Conservation (phyloP, 2,797 vertebrate genomes). For the Acomys russatus region DNA sequence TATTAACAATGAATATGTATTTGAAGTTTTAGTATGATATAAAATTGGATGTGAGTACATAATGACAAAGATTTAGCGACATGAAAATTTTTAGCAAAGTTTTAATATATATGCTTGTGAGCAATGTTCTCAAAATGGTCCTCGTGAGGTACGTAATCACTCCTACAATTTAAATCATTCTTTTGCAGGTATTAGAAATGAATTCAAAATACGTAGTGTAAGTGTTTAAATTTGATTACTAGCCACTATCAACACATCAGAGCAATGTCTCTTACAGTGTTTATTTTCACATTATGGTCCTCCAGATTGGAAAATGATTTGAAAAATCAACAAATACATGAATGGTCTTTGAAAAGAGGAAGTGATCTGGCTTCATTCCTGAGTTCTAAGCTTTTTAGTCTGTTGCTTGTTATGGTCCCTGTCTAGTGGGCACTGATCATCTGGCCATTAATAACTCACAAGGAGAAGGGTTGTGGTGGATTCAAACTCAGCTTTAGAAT, state of each 20-base stretch:
- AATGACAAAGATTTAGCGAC: background rate
- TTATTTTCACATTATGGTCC: background rate
- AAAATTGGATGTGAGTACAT: background rate
- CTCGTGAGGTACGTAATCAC: rapidly evolving
- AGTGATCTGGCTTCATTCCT: background rate
- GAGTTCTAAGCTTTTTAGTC: background rate
- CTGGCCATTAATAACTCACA: background rate
- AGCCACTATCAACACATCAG: background rate
- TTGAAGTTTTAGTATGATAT: background rate
- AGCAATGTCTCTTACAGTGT: background rate
- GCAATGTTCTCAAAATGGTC: background rate
- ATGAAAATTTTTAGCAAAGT: background rate
- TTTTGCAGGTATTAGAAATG: background rate
- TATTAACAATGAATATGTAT: constrained; percentile 8
- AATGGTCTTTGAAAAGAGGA: constrained; percentile 46
- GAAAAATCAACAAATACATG: background rate
- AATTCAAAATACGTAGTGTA: constrained; percentile 15
- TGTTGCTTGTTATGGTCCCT: background rate
- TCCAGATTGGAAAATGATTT: constrained; percentile 14
- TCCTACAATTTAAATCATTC: background rate
- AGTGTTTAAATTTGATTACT: background rate
- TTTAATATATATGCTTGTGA: background rate
- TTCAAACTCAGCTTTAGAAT: constrained; percentile 17
- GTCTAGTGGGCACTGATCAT: background rate
- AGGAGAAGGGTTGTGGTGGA: background rate